Base-by-base conservation (phyloP, 2,888 invertebrate genomes). In the Nomada fucata region DNA sequence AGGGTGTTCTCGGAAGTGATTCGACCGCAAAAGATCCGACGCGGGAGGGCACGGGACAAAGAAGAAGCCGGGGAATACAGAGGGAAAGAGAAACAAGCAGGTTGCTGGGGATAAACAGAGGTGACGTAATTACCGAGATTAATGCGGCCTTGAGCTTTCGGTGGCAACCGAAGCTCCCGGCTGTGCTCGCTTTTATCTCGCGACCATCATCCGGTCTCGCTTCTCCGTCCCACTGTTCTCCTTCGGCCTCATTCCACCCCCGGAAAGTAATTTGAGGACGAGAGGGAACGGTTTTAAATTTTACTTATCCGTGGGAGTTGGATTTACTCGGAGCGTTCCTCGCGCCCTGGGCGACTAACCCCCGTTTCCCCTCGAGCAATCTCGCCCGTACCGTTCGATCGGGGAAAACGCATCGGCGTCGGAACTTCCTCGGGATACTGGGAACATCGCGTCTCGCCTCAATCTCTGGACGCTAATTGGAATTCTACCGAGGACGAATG, bases 71-170 rank as follows among this genome's bases (percentile, higher is more conserved):
- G 71, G 15, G 11, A 61, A 57, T 42, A 60, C 36, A 55, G 67
- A 53, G 42, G 18, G 75, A 70, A 69, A 83, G 73, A 71, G 75
- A 70, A 71, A 53, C 68, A 70, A 81, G 80, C 74, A 67, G 85
- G 79, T 85, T 83, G 85, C 86, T 82, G 84, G 88, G 84, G 82
- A 89, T 91, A 90, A 91, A 88, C 90, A 90, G 89, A 91, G 90
- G 90, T 92, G 92, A 92, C 90, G 89, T 92, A 92, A 92, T 92
- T 92, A 92, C 91, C 87, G 88, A 91, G 91, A 92, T 92, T 92
- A 92, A 92, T 92, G 90, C 88, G 89, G 89, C 90, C 90, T 86
- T 89, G 88, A 89, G 91, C 89, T 89, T 89, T 90, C 76, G 77
- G 83, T 85, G 87, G 82, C 84, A 79, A 88, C 83, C 87, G 84